Base-by-base conservation (phyloP, 2,113 vertebrate genomes). In the Piliocolobus tephrosceles region DNA sequence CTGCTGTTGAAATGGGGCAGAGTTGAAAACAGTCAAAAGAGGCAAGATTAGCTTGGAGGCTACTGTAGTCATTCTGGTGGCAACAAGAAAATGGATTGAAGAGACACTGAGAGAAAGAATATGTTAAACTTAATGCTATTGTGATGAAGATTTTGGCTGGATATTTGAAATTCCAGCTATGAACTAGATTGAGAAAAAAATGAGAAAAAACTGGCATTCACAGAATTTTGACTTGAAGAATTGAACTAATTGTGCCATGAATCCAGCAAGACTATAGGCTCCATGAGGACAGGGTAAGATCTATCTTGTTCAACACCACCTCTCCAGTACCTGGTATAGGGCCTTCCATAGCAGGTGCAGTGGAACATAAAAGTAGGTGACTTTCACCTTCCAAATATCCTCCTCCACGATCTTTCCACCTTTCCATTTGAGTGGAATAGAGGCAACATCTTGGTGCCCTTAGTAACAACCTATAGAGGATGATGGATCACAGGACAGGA, bases 1-100 rank as follows among this genome's bases (percentile, higher is more conserved):
- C 14, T 0, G 11, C 3, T 35, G 43, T 43, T 10, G 4, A 22
- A 0, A 10, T 1, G 13, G 20, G 5, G 1, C 25, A 10, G 38
- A 40, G 30, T 0, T 12, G 45, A 64, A 35, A 12, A 32, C 22
- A 20, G 38, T n/a, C 10, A 27, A 2, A 38, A 38, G 75, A n/a
- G 16, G n/a, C 57, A 30, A 27, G 66, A 1, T 27, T 18, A 1
- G 87, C 20, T 17, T 27, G 30, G 22, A 79, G 45, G 58, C 45
- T n/a, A 6, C 1, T 78, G 20, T 27, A 32, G 75, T 16, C 0
- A 40, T 3, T 68, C 73, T n/a, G 22, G 57, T 0, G 45, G 27
- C 58, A 35, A 93, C 47, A 17, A 50, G 30, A n/a, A 68, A 79
- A 23, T 27, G 14, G 66, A 10, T 1, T 50, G 13, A 66, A 40